These are phyloP conservation scores for Rhincodon typus DNA, from an alignment of 2,797 vertebrate genomes.

Conservation along the genomic window DNA sequence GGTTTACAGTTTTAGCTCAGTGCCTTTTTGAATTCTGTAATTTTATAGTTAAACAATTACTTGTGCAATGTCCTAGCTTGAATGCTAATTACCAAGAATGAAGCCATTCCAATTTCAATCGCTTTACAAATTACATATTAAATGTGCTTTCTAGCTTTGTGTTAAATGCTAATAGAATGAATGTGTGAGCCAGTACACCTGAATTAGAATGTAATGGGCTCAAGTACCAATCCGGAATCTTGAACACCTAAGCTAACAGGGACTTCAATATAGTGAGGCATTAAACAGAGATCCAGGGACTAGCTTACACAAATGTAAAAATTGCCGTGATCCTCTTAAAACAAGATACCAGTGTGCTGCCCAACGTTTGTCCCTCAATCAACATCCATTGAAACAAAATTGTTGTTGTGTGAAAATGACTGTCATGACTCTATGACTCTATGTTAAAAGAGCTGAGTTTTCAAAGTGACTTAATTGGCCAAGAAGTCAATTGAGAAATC, in stretches of 20 bases:
- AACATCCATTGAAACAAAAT: neutral
- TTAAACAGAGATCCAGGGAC: neutral
- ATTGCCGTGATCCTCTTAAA: neutral
- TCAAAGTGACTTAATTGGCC: neutral
- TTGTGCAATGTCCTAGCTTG: neutral
- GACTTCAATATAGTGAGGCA: neutral
- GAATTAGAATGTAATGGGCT: neutral
- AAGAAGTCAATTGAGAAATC: neutral
- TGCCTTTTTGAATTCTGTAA: neutral
- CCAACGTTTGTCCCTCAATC: neutral
- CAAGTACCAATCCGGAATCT: neutral
- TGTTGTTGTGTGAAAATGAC: neutral
- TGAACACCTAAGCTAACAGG: neutral
- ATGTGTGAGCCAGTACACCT: no score
- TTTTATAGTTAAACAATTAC: neutral
- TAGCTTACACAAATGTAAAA: neutral
- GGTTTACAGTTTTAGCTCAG: neutral
- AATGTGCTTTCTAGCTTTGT: no score
- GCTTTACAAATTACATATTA: neutral
- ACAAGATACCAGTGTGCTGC: neutral
- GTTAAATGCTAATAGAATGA: no score
- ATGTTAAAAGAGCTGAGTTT: neutral
- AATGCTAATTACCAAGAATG: neutral
- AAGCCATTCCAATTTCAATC: neutral
- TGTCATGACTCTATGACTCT: neutral